These are phyloP conservation scores for Microplitis deprimator DNA, from an alignment of 2,888 invertebrate species.

Conservation along the genomic window DNA sequence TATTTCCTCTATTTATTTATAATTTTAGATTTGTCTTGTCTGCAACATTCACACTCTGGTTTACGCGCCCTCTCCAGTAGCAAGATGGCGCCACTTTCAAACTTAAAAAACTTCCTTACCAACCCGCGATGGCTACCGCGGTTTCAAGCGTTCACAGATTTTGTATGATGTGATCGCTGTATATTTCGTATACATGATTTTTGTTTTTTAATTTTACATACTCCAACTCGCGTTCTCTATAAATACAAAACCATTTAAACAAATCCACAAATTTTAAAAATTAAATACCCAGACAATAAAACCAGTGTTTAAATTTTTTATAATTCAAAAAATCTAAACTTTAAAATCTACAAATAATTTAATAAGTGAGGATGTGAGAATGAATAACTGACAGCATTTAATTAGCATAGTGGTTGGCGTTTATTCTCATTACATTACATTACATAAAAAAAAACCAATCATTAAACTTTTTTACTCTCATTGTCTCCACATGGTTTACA, in stretches of 20 bases:
- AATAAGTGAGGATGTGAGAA: not conserved
- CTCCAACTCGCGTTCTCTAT: not conserved
- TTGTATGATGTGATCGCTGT: not conserved
- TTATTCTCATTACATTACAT: not conserved
- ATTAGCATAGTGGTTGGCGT: conserved; percentile 1
- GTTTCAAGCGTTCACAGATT: not conserved
- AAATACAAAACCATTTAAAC: not conserved
- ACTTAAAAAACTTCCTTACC: not conserved
- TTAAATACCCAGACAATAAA: not conserved
- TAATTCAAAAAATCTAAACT: not conserved
- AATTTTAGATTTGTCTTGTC: too few relatives aligned
- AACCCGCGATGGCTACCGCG: not conserved
- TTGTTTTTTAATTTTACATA: not conserved
- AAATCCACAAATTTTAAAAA: not conserved
- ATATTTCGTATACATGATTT: not conserved
- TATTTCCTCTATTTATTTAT: too few relatives aligned
- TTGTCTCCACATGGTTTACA: not conserved
- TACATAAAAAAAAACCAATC: too few relatives aligned
- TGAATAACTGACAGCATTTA: not conserved
- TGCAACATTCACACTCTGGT: too few relatives aligned
- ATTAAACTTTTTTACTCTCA: not conserved
- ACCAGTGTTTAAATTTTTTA: not conserved
- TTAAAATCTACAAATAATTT: not conserved
- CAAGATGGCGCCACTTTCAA: not conserved
- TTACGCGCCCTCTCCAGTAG: too few relatives aligned